Conservation (phyloP, 2,888 invertebrate species). For the Tholera decimalis region DNA sequence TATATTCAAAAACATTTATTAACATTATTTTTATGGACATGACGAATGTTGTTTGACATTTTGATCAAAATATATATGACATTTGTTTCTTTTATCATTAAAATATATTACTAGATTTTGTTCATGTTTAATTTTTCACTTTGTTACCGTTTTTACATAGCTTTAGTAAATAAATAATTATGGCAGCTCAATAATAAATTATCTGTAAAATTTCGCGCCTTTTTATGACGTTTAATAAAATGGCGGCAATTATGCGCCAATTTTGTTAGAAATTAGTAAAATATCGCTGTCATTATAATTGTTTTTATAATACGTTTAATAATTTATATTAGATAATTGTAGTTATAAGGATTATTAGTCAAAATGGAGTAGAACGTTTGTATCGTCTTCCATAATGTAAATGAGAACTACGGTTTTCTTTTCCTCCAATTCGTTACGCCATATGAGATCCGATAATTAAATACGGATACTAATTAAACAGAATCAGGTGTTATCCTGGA, state of each 20-base stretch:
- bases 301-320: constrained; percentile 52
- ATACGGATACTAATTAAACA: constrained; percentile 74
- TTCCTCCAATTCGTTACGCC: constrained; percentile 75
- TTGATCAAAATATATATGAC: constrained; percentile 25
- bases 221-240: constrained; percentile 39
- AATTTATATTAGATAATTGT: constrained; percentile 62
- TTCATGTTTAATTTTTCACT: constrained; percentile 12
- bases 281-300: constrained; percentile 52
- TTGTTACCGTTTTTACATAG: constrained; percentile 27
- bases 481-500: constrained; percentile 87
- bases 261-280: constrained; percentile 51
- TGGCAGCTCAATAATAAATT: constrained; percentile 53
- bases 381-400: constrained; percentile 90
- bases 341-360: constrained; percentile 71
- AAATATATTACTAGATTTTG: neutral
- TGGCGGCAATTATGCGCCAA: constrained; percentile 25
- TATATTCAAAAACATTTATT: constrained; percentile 27
- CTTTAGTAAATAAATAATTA: constrained; percentile 29
- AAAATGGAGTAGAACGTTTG: constrained; percentile 81
- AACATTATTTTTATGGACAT: constrained; percentile 20
- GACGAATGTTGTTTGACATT: constrained; percentile 11
- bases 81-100: constrained; percentile 6
- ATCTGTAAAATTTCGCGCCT: constrained; percentile 44
- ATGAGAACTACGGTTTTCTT: constrained; percentile 79
- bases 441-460: constrained; percentile 74